Base-by-base conservation (phyloP, 2,797 vertebrate species). In the Lithobates pipiens region DNA sequence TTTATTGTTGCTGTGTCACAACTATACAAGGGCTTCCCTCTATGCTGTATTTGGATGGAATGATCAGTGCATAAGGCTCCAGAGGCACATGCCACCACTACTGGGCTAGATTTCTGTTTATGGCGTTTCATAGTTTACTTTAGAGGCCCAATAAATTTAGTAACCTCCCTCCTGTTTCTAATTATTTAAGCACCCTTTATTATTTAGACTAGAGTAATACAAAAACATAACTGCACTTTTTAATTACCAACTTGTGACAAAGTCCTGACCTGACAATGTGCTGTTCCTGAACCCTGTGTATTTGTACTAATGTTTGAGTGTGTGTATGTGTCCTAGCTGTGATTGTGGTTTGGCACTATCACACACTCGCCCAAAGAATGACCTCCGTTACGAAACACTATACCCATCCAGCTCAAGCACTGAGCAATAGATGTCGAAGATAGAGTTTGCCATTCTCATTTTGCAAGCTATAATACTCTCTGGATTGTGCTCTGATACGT, bases 391-490 rank as follows among this genome's bases (percentile, higher is more conserved):
- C 50, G 86, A 69, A 83, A 87, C 76, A 77, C 67, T 75, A 83
- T 44, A 79, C 85, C 70, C 46, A 69, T 32, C 69, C 69, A 75
- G 29, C 81, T 79, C 72, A 79, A 87, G 85, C 80, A 42, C 32
- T 54, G 81, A 87, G 86, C 71, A 84, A 84, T 79, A 87, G 86
- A 84, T 87, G 82, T 76, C 57, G 44, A 57, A 80, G 86, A 84
- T 84, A 83, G 81, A 80, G 81, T 80, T 87, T 87, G 80, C 81
- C 77, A 83, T 87, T 83, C 86, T 87, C 86, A 76, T 87, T 84
- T 87, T 87, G 86, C 76, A 84, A 79, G 86, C 86, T 68, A 87
- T 87, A 87, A 83, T 83, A 87, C 86, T 87, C 36, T 87, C 34
- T 57, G 65, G 76, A 84, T 84, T 84, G 81, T 82, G 86, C 86